phyloP scores from a whole-genome alignment of 2,888 invertebrate species.

The Lamellibrachia satsuma region DNA sequence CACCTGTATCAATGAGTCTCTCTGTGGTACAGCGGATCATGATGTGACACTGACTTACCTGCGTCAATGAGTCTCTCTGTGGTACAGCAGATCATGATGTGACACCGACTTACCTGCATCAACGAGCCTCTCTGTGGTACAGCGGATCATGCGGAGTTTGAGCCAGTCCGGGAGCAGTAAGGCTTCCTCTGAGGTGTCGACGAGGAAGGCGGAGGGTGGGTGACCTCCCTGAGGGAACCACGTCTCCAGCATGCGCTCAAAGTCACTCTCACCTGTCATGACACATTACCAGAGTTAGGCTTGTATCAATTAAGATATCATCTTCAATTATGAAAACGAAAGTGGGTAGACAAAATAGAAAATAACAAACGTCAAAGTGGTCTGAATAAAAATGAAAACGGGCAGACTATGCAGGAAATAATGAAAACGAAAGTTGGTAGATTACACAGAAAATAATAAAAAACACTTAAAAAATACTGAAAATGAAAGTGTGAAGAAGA shows the following conservation, averaged over 20 bases:
- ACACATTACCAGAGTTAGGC: background rate
- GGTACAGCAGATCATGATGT: too few relatives aligned
- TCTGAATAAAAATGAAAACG: too few relatives aligned
- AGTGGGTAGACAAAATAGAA: background rate
- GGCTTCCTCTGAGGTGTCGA: constrained; percentile 84
- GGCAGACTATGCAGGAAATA: too few relatives aligned
- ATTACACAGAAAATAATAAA: too few relatives aligned
- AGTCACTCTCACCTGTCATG: constrained; percentile 42
- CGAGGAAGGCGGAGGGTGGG: constrained; percentile 81
- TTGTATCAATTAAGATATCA: background rate
- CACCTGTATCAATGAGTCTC: background rate
- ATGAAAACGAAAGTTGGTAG: too few relatives aligned
- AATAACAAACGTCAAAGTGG: too few relatives aligned
- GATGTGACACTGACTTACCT: background rate
- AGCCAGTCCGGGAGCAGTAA: constrained; percentile 91
- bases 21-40: background rate
- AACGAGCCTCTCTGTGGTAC: constrained; percentile 81
- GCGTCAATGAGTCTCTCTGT: too few relatives aligned
- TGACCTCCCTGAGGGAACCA: constrained; percentile 84
- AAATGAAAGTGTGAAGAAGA: too few relatives aligned
- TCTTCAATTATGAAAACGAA: background rate
- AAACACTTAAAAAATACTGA: too few relatives aligned
- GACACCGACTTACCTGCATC: constrained; percentile 71
- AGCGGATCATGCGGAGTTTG: constrained; percentile 83
- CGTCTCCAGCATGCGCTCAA: constrained; percentile 76